A percentile compares a stretch with the other conserved stretches of the same genome.
Evolutionary conservation across 2,888 invertebrate genomes (phyloP).

Genomic region (Prosopocoilus inquinatus): DNA sequence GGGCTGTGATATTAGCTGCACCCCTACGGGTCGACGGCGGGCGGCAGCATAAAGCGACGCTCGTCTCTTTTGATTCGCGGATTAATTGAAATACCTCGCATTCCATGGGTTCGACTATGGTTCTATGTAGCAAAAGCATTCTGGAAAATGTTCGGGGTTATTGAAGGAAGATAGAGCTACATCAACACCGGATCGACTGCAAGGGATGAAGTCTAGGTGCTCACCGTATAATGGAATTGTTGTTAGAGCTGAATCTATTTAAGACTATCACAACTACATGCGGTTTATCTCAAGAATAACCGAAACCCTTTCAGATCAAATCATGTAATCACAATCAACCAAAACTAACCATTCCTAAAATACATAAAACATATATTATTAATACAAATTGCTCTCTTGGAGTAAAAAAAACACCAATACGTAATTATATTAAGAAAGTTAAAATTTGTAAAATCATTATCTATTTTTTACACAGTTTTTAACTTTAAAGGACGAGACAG

Average conservation of each 20-base stretch:
- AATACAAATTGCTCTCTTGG: too few species aligned
- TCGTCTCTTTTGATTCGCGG: conserved; percentile 52
- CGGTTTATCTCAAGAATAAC: conserved; percentile 9
- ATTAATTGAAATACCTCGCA: conserved; percentile 54
- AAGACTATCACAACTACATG: background rate
- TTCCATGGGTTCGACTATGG: conserved; percentile 45
- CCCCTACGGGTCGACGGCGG: conserved; percentile 24
- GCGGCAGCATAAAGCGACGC: conserved; percentile 45
- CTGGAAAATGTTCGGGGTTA: conserved; percentile 34
- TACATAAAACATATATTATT: too few species aligned
- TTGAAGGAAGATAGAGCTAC: conserved; percentile 33
- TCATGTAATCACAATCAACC: too few species aligned
- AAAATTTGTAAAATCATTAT: too few species aligned
- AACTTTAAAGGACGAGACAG: too few species aligned
- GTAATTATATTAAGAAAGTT: too few species aligned
- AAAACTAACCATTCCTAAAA: too few species aligned
- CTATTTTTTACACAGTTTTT: too few species aligned
- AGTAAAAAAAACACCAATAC: too few species aligned
- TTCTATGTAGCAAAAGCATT: conserved; percentile 38
- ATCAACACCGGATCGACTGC: conserved; percentile 22
- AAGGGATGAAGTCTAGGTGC: conserved; percentile 24
- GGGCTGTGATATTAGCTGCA: conserved; percentile 34
- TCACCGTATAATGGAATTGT: conserved; percentile 11
- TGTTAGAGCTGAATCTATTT: conserved; percentile 10
- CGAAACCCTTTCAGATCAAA: background rate